These are phyloP conservation scores for Cuniculus paca DNA, from an alignment of 2,797 vertebrate species.

Conservation along the genomic window DNA sequence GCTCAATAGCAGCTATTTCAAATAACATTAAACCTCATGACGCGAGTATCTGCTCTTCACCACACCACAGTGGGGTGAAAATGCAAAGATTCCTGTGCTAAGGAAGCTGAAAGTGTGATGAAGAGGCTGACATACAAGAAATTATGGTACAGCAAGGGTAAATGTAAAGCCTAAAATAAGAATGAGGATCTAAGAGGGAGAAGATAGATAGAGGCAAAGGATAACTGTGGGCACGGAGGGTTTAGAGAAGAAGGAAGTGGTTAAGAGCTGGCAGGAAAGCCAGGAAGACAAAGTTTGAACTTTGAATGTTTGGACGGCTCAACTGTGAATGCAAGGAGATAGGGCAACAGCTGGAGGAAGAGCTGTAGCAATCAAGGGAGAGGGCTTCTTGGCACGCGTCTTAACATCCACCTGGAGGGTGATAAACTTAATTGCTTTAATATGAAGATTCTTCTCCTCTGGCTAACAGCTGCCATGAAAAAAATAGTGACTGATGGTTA, in stretches of 20 bases:
- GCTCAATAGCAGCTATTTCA: slow-evolving; percentile 27
- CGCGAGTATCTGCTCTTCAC: not conserved
- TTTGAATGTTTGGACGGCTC: not conserved
- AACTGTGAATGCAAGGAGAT: not conserved
- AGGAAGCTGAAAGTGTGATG: not conserved
- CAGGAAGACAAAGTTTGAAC: not conserved
- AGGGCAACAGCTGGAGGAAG: slow-evolving; percentile 14
- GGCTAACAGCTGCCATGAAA: slow-evolving; percentile 62
- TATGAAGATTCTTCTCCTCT: slow-evolving; percentile 33
- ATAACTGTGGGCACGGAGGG: not conserved
- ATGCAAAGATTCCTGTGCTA: not conserved
- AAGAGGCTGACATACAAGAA: not conserved
- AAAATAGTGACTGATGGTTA: slow-evolving; percentile 46
- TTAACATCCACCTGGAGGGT: slow-evolving; percentile 33
- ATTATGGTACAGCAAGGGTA: not conserved
- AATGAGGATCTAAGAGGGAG: not conserved
- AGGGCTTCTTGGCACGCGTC: not conserved
- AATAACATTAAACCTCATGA: slow-evolving; percentile 9
- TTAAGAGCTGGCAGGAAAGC: slow-evolving; percentile 36
- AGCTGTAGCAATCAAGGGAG: not conserved
- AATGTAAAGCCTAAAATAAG: not conserved
- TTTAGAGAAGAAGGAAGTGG: slow-evolving; percentile 57
- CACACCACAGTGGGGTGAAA: not conserved
- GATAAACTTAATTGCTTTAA: slow-evolving; percentile 54
- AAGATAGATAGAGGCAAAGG: not conserved